Base-by-base conservation (phyloP, 2,797 vertebrate genomes). In the Catostomus latipinnis region DNA sequence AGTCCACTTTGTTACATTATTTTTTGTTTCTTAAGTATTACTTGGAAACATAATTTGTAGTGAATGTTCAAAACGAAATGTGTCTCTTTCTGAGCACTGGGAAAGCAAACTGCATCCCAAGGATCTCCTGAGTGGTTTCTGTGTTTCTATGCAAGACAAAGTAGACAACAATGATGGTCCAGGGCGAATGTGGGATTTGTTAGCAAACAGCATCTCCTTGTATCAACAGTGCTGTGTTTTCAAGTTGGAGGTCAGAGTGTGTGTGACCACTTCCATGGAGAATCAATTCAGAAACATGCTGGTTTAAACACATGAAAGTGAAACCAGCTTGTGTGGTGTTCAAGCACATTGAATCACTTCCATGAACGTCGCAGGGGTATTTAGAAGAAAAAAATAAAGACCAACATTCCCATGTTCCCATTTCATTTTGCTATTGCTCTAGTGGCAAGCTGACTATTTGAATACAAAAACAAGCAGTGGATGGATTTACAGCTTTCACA, bases 401-500 rank as follows among this genome's bases (percentile, higher is more conserved):
- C 52, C 13, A 34, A 65, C 14, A 65, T 18, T 18, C 57, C 53
- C 63, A 46, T 13, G 34, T 66, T 73, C 22, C 22, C 22, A 22
- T 22, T 22, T 22, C 34, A 4, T 34, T 63, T 53, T 46, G 72
- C 43, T 58, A 50, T 43, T 66, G 14, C 46, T 67, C 48, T 71
- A 63, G 45, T 46, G 57, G 58, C 61, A 56, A 71, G 14, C 54
- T 9, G 56, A 74, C 45, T 45, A 34, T 34, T 34, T 34, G 34
- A 34, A 34, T 34, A 34, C 34, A 73, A 18, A 81, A 81, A 70
- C 57, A 76, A 63, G 11, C 16, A 18, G 45, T 57, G 50, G 49
- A 60, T 46, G 22, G 22, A 82, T 85, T 85, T 75, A 82, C 54
- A 16, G 57, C 52, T 69, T 84, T 86, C 6, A 68, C 49, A 5